Percentiles rank a stretch among this genome's conserved stretches.
Evolutionary conservation across 1,140 invertebrate genomes (phyloP).

Genomic region (Aphelenchoides fujianensis): DNA sequence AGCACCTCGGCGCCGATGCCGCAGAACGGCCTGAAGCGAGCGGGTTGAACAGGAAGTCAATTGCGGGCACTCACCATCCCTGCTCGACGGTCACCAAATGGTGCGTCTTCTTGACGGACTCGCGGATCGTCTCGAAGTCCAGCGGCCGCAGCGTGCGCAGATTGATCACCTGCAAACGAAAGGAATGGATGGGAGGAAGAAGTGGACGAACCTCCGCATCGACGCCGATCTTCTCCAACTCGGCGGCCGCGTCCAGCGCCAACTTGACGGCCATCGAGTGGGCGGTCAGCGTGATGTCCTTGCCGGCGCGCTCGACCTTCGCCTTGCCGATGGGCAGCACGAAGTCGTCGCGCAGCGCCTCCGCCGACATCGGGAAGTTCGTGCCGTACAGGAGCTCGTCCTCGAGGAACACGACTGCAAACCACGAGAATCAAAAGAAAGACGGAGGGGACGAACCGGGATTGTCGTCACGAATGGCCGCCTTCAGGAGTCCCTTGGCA

Average conservation of each 20-base stretch:
- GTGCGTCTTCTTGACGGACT: slow-evolving; percentile 90
- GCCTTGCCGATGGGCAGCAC: slow-evolving; percentile 91
- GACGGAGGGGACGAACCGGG: too few relatives aligned
- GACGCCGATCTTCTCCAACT: slow-evolving; percentile 69
- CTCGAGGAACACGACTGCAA: slow-evolving; percentile 82
- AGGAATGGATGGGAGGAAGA: slow-evolving; percentile 20
- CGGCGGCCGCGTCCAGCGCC: slow-evolving; percentile 80
- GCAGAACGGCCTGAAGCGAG: too few relatives aligned
- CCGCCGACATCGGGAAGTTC: slow-evolving; percentile 83
- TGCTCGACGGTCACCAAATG: slow-evolving; percentile 89
- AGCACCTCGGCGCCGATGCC: slow-evolving; percentile 93
- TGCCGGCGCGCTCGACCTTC: slow-evolving; percentile 82
- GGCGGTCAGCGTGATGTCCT: slow-evolving; percentile 86
- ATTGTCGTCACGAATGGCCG: slow-evolving; percentile 80
- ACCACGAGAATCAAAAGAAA: too few relatives aligned
- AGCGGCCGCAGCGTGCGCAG: slow-evolving; percentile 83
- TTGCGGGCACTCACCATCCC: too few relatives aligned
- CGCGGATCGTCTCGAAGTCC: slow-evolving; percentile 82
- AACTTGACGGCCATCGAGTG: slow-evolving; percentile 85
- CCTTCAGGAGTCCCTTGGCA: slow-evolving; percentile 84
- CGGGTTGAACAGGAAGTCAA: too few relatives aligned
- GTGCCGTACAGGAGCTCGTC: slow-evolving; percentile 93
- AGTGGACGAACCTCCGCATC: slow-evolving; percentile 75
- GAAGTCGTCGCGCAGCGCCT: slow-evolving; percentile 85
- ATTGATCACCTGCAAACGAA: slow-evolving; percentile 75